phyloP scores from a whole-genome alignment of 2,113 vertebrate genomes.

The Tachysurus fulvidraco region DNA sequence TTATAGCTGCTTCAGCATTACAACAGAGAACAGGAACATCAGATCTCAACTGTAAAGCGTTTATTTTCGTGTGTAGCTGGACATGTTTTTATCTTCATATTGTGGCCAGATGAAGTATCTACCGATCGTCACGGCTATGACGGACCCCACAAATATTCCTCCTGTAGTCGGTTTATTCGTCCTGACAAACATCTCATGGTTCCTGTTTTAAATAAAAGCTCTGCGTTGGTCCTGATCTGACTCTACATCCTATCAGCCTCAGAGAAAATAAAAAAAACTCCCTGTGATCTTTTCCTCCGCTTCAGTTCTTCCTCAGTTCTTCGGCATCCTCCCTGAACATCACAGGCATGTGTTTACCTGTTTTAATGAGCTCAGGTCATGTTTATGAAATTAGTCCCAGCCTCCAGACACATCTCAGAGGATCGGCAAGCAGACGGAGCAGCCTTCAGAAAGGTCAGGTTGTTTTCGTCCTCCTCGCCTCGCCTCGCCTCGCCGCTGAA shows the following conservation, averaged over 20 bases:
- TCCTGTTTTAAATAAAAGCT: not conserved
- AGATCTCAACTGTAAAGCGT: too few relatives aligned
- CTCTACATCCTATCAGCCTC: not conserved
- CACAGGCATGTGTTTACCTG: constrained; percentile 32
- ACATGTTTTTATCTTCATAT: not conserved
- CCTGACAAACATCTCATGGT: not conserved
- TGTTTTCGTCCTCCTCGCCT: constrained; percentile 47
- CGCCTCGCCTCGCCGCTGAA: not conserved
- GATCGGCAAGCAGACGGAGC: constrained; percentile 20
- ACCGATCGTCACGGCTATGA: not conserved
- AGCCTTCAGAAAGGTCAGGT: constrained; percentile 52
- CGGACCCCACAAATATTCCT: not conserved
- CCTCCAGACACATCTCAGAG: constrained; percentile 50
- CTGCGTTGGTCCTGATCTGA: not conserved
- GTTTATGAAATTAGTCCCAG: constrained; percentile 49
- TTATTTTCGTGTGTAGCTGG: not conserved
- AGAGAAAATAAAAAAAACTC: not conserved
- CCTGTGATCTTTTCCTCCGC: not conserved
- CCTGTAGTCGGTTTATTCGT: not conserved
- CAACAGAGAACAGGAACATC: too few relatives aligned
- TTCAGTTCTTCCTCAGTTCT: not conserved
- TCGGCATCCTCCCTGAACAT: constrained; percentile 24
- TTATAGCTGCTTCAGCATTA: too few relatives aligned
- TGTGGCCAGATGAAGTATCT: not conserved
- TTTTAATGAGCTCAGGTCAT: constrained; percentile 47